A percentile compares a stretch with the other conserved stretches of the same genome.
These are phyloP conservation scores for Ctenicera cuprea DNA, from an alignment of 2,888 invertebrate species.

Conservation along the genomic window DNA sequence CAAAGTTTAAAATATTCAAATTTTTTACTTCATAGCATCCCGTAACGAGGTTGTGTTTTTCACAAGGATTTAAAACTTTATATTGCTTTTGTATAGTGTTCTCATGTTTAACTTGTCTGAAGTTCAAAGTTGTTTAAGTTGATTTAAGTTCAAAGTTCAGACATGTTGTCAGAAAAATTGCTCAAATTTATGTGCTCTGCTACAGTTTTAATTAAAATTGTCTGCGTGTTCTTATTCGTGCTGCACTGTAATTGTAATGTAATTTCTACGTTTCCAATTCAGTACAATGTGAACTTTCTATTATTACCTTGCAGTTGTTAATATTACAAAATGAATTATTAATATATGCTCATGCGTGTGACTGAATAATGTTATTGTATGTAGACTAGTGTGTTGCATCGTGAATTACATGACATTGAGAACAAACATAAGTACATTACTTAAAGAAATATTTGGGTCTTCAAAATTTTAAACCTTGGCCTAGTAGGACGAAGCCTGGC, in stretches of 20 bases:
- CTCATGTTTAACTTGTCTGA: neutral
- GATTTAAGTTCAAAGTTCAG: neutral
- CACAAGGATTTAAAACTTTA: neutral
- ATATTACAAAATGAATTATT: slow-evolving; percentile 22
- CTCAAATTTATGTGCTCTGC: neutral
- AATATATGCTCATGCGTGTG: slow-evolving; percentile 10
- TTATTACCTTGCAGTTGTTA: slow-evolving; percentile 10
- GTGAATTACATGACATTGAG: slow-evolving; percentile 28
- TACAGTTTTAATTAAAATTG: neutral
- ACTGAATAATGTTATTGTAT: slow-evolving; percentile 14
- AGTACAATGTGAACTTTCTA: neutral
- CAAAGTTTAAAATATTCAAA: no score
- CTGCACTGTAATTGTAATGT: neutral
- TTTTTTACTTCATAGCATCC: no score
- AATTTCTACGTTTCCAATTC: neutral
- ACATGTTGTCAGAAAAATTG: neutral
- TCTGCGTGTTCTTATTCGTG: neutral
- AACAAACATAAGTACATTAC: slow-evolving; percentile 7
- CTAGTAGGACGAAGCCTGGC: neutral
- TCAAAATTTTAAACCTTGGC: slow-evolving; percentile 36
- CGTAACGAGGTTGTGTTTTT: no score
- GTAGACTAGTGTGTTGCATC: slow-evolving; percentile 24
- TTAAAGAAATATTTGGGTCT: slow-evolving; percentile 2
- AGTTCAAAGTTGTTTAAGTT: neutral
- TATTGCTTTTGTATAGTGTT: neutral